These are phyloP conservation scores for Buathra laborator DNA, from an alignment of 2,888 invertebrate species.

Conservation along the genomic window DNA sequence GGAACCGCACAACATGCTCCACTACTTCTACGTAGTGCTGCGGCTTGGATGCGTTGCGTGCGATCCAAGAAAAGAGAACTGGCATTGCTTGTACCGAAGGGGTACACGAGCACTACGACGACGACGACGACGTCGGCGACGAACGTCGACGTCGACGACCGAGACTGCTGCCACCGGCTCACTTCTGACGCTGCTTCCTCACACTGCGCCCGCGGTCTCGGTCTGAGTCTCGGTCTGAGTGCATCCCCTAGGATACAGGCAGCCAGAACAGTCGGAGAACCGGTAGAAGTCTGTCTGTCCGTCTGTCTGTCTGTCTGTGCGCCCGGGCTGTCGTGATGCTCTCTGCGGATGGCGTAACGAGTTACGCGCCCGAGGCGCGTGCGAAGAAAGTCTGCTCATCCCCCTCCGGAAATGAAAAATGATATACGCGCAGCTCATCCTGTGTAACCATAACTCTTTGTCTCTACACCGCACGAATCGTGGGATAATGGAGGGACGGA, in stretches of 20 bases:
- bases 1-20: constrained; percentile 60
- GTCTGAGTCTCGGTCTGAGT: constrained; percentile 73
- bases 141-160: constrained; percentile 48
- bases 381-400: constrained; percentile 47
- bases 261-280: constrained; percentile 39
- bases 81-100: constrained; percentile 57
- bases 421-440: constrained; percentile 41
- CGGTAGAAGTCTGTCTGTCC: constrained; percentile 53
- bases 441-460: constrained; percentile 10
- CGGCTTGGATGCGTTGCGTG: constrained; percentile 68
- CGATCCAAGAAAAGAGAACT: constrained; percentile 53
- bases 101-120: constrained; percentile 55
- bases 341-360: constrained; percentile 71
- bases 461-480: constrained; percentile 18
- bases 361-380: constrained; percentile 64
- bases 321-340: constrained; percentile 52
- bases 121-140: constrained; percentile 54
- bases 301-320: constrained; percentile 47
- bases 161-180: constrained; percentile 65
- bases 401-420: constrained; percentile 54
- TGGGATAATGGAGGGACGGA: constrained; percentile 47
- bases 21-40: constrained; percentile 23
- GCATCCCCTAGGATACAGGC: constrained; percentile 75
- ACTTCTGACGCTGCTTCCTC: constrained; percentile 52
- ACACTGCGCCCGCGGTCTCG: constrained; percentile 61